Conservation (phyloP, 2,888 invertebrate species). For the Cyaniris semiargus region DNA sequence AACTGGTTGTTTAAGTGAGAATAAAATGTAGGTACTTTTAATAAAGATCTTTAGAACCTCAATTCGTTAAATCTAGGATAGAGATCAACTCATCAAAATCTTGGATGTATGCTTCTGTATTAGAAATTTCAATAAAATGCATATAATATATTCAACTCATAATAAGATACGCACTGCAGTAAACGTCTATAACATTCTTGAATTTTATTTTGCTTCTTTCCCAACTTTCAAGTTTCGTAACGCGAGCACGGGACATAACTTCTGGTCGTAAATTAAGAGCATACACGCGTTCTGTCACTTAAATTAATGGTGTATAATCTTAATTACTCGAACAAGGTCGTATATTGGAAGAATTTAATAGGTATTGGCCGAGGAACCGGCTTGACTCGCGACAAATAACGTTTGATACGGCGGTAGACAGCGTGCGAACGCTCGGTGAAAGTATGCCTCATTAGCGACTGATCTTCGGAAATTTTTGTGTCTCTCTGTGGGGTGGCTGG, state of each 20-base stretch:
- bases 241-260: background rate
- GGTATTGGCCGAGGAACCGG: conserved; percentile 58
- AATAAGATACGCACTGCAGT: background rate
- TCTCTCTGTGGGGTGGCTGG: background rate
- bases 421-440: conserved; percentile 80
- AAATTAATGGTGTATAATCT: conserved; percentile 14
- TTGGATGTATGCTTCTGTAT: background rate
- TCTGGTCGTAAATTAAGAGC: background rate
- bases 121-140: background rate
- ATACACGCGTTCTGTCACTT: background rate
- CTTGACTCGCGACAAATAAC: conserved; percentile 71
- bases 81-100: background rate
- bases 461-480: conserved; percentile 34
- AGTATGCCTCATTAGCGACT: conserved; percentile 58
- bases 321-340: conserved; percentile 21
- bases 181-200: background rate
- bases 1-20: background rate
- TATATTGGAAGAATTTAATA: conserved; percentile 3
- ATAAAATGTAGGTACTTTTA: background rate
- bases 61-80: background rate
- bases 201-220: background rate
- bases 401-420: conserved; percentile 74
- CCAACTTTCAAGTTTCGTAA: conserved; percentile 8
- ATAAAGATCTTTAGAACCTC: background rate
- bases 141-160: background rate